These are phyloP conservation scores for Saccostrea cuccullata DNA, from an alignment of 1,140 invertebrate species.

Conservation along the genomic window DNA sequence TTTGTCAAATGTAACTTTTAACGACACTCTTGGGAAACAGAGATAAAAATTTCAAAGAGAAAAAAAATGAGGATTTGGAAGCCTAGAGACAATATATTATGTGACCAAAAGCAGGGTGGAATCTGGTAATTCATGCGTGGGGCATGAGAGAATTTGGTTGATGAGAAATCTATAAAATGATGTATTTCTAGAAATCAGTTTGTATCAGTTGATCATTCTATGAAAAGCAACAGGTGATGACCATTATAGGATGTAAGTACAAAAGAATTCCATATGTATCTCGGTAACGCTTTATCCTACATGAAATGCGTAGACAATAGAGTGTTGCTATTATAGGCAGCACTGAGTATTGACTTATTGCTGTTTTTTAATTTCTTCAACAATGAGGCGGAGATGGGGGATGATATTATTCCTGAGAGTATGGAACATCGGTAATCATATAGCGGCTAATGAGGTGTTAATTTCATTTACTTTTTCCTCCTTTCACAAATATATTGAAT, in stretches of 20 bases:
- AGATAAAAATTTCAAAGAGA: conserved; percentile 5
- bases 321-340: neutral
- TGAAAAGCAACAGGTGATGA: conserved; percentile 7
- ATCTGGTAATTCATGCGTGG: neutral
- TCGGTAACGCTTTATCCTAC: neutral
- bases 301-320: neutral
- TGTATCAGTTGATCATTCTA: neutral
- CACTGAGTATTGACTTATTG: conserved; percentile 7
- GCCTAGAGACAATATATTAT: conserved; percentile 1
- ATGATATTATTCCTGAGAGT: conserved; percentile 35
- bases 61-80: neutral
- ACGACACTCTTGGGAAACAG: neutral
- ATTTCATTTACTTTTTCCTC: conserved; percentile 29
- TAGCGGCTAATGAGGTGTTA: conserved; percentile 9
- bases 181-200: conserved; percentile 20
- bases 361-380: conserved; percentile 14
- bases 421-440: conserved; percentile 12
- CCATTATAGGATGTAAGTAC: neutral
- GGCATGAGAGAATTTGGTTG: neutral
- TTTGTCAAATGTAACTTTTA: neutral
- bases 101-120: neutral
- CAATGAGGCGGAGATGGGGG: conserved; percentile 20
- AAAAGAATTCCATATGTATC: conserved; percentile 24
- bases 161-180: neutral
- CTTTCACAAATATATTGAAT: conserved; percentile 3